phyloP scores from a whole-genome alignment of 2,888 invertebrate genomes.

The Limnephilus lunatus region DNA sequence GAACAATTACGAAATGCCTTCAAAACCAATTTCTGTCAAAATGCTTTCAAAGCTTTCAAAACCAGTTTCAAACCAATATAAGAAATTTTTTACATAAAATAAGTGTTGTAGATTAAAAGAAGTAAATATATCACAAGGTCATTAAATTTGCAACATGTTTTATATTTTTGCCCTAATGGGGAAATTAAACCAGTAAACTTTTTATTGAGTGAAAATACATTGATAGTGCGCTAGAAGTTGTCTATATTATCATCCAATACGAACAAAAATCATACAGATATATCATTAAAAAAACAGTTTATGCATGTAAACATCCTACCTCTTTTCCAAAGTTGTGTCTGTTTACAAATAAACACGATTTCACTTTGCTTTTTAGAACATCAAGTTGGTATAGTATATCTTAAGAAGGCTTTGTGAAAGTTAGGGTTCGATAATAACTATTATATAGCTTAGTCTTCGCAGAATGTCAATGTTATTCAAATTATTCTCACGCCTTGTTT shows the following conservation, averaged over 20 bases:
- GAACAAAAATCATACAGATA: not conserved
- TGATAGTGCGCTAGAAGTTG: not conserved
- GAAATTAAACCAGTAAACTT: not conserved
- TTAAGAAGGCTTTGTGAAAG: not conserved
- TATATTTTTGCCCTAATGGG: not conserved
- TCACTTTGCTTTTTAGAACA: not conserved
- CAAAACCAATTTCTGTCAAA: too few species aligned
- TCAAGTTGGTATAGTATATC: not conserved
- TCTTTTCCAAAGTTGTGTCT: not conserved
- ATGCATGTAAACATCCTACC: not conserved
- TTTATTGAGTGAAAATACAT: not conserved
- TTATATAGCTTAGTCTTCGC: not conserved
- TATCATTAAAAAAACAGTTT: not conserved
- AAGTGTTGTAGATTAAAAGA: too few species aligned
- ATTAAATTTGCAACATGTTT: not conserved
- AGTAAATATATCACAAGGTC: not conserved
- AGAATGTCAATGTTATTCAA: not conserved
- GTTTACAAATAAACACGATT: not conserved
- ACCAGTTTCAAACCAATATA: not conserved
- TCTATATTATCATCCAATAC: not conserved
- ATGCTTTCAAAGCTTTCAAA: too few species aligned
- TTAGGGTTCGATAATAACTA: not conserved
- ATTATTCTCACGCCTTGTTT: constrained; percentile 13
- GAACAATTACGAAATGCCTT: not conserved
- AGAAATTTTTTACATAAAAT: not conserved